These are phyloP conservation scores for Drosophila ercepeae DNA, from an alignment of 1,140 invertebrate genomes.

Conservation along the genomic window DNA sequence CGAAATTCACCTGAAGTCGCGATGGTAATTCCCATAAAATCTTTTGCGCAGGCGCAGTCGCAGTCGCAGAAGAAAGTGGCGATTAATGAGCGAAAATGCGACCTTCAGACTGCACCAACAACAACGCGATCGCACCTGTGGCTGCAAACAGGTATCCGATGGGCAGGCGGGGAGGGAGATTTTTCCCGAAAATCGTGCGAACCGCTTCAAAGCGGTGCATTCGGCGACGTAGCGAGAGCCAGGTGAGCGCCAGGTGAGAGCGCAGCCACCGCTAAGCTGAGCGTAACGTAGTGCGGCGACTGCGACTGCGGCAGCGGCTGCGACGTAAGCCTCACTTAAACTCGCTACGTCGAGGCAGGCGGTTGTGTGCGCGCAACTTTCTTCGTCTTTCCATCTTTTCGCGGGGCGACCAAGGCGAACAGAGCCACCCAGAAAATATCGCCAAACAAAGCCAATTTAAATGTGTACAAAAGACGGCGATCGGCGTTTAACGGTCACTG, in stretches of 20 bases:
- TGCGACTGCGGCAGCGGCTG: slow-evolving; percentile 13
- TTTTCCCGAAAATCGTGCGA: slow-evolving; percentile 69
- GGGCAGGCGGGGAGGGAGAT: slow-evolving; percentile 37
- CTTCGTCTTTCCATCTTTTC: slow-evolving; percentile 21
- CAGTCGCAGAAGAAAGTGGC: slow-evolving; percentile 71
- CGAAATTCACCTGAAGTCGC: slow-evolving; percentile 43
- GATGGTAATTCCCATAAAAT: slow-evolving; percentile 40
- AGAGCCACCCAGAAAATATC: not conserved
- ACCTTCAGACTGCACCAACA: slow-evolving; percentile 65
- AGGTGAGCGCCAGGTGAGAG: slow-evolving; percentile 29
- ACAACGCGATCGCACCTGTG: slow-evolving; percentile 29
- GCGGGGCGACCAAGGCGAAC: slow-evolving; percentile 1
- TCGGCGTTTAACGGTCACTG: slow-evolving; percentile 15
- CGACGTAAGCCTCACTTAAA: slow-evolving; percentile 41
- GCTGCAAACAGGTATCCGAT: slow-evolving; percentile 62
- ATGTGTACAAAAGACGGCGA: slow-evolving; percentile 23
- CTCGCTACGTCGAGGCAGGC: slow-evolving; percentile 37
- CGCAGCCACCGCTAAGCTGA: not conserved
- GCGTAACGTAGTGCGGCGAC: not conserved
- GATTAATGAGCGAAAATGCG: slow-evolving; percentile 77
- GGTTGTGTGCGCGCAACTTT: slow-evolving; percentile 45
- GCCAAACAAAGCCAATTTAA: slow-evolving; percentile 44
- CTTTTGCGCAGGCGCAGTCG: slow-evolving; percentile 50
- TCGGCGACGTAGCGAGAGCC: slow-evolving; percentile 7
- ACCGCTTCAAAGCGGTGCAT: slow-evolving; percentile 63